A percentile compares a stretch with the other conserved stretches of the same genome.
phyloP scores from a whole-genome alignment of 2,113 vertebrate species.

The Hepsetus odoe region DNA sequence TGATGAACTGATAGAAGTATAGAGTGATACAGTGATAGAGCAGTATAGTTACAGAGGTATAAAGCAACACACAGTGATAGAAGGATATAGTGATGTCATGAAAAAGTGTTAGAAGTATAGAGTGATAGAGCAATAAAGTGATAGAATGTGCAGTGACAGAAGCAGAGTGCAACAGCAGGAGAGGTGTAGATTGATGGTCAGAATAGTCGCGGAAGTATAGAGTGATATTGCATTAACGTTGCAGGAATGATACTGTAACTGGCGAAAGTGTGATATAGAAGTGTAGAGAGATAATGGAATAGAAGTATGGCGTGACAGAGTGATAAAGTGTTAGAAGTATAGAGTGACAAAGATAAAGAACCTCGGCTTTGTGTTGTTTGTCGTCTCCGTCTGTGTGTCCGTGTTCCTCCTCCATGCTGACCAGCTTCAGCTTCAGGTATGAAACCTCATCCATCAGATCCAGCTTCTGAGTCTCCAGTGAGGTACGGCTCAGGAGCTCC shows the following conservation, averaged over 20 bases:
- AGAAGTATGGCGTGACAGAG: not conserved
- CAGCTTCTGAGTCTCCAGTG: slow-evolving; percentile 93
- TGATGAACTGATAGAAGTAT: not conserved
- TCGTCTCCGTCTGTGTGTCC: slow-evolving; percentile 74
- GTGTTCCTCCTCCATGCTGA: slow-evolving; percentile 86
- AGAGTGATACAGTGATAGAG: not conserved
- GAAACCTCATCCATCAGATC: slow-evolving; percentile 96
- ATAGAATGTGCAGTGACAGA: not conserved
- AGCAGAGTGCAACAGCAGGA: not conserved
- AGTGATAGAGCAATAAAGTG: not conserved
- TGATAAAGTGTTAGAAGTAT: not conserved
- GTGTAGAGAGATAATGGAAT: not conserved
- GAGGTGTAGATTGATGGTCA: not conserved
- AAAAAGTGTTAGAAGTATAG: slow-evolving; percentile 77
- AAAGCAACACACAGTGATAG: not conserved
- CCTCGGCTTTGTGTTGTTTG: slow-evolving; percentile 91
- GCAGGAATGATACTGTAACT: not conserved
- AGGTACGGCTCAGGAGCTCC: slow-evolving; percentile 92
- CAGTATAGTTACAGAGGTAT: not conserved
- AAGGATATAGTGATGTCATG: slow-evolving; percentile 67
- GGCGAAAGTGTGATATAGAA: not conserved
- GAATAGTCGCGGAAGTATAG: not conserved
- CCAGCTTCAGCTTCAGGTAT: slow-evolving; percentile 91
- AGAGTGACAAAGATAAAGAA: slow-evolving; percentile 57
- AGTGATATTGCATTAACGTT: not conserved